phyloP scores from a whole-genome alignment of 2,113 vertebrate genomes.

The Cyanoramphus novaezelandiae region DNA sequence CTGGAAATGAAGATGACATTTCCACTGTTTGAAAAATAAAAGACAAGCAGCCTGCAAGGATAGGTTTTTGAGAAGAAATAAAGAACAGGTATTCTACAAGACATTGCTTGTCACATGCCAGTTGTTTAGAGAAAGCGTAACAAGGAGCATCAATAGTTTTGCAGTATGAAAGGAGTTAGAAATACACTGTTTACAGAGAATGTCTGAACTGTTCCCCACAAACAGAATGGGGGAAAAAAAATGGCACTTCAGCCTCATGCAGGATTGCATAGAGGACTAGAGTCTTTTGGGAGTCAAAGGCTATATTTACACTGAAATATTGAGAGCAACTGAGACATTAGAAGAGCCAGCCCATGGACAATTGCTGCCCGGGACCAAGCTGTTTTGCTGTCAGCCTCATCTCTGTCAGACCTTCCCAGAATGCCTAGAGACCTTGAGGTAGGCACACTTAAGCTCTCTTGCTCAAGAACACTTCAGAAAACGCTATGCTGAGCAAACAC shows the following conservation, averaged over 20 bases:
- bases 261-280: neutral
- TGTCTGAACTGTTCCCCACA: neutral
- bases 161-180: neutral
- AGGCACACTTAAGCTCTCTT: slow-evolving; percentile 15
- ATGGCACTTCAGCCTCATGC: fast-evolving
- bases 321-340: neutral
- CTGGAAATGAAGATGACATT: neutral
- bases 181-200: neutral
- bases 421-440: slow-evolving; percentile 16
- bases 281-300: neutral
- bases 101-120: neutral
- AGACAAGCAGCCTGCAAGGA: neutral
- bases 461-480: slow-evolving; percentile 37
- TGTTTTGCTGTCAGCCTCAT: neutral
- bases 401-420: neutral
- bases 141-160: neutral
- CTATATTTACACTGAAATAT: neutral
- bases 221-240: neutral
- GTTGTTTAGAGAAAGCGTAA: neutral
- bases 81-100: neutral
- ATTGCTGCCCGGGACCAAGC: fast-evolving
- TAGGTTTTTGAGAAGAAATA: neutral
- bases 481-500: neutral
- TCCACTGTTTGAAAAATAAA: neutral
- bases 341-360: neutral